Evolutionary conservation across 1,140 invertebrate species (phyloP).

Genomic region (Centruroides vittatus): DNA sequence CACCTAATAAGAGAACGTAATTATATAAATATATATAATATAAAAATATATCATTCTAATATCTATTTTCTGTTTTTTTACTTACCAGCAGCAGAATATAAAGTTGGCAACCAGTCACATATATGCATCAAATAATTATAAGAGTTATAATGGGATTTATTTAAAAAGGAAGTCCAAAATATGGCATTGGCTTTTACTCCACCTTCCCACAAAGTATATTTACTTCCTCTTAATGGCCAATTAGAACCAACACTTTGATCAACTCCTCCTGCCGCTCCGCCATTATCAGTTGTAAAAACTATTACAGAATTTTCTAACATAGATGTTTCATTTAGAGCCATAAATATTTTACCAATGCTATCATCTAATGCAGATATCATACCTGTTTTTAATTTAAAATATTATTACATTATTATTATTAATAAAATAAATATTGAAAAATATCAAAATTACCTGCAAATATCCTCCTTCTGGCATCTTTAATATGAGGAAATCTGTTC

Average conservation of each 20-base stretch:
- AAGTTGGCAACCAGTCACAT: constrained; percentile 17
- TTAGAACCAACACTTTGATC: constrained; percentile 23
- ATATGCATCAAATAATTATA: constrained; percentile 13
- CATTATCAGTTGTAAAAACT: constrained; percentile 75
- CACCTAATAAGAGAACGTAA: constrained; percentile 20
- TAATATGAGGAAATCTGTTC: constrained; percentile 9
- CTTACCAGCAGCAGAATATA: constrained; percentile 14
- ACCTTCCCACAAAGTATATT: constrained; percentile 36
- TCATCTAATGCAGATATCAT: constrained; percentile 68
- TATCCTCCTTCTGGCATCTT: constrained; percentile 6
- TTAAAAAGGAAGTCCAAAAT: constrained; percentile 21
- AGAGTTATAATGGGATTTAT: background rate
- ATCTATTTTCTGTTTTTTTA: background rate
- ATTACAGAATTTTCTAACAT: constrained; percentile 63
- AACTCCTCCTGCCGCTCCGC: constrained; percentile 45
- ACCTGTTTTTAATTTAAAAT: background rate
- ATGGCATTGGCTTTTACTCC: constrained; percentile 29
- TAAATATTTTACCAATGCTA: constrained; percentile 65
- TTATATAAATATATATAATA: too few species aligned
- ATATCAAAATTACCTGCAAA: constrained; percentile 13
- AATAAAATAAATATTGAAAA: background rate
- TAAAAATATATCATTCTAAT: too few species aligned
- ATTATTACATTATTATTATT: too few species aligned
- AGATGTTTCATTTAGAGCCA: constrained; percentile 42
- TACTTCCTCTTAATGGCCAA: constrained; percentile 34